These are phyloP conservation scores for Phymanthus crucifer DNA, from an alignment of 92 coral and sea anemone genomes.

Conservation along the genomic window DNA sequence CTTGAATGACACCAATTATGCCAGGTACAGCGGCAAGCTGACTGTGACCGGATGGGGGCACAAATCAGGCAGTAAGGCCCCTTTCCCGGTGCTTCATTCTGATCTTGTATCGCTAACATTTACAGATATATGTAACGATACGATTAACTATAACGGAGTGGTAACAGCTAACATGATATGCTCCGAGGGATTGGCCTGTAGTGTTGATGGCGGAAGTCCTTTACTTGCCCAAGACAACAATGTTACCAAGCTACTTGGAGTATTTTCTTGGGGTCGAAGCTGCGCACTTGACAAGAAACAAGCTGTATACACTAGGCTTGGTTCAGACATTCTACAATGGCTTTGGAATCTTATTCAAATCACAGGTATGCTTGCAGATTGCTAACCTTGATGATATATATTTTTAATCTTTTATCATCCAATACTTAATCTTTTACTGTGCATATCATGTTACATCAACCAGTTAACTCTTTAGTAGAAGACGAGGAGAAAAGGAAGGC, in stretches of 20 bases:
- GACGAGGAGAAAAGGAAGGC: too few species aligned
- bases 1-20: constrained; percentile 1
- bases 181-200: constrained; percentile 60
- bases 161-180: constrained; percentile 45
- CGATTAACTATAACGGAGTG: constrained; percentile 32
- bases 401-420: too few species aligned
- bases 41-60: constrained; percentile 80
- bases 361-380: constrained; percentile 57
- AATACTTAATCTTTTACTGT: neutral
- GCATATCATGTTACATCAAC: too few species aligned
- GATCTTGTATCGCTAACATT: constrained; percentile 41
- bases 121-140: constrained; percentile 42
- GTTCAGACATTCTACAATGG: constrained; percentile 49
- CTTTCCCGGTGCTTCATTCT: constrained; percentile 49
- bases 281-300: constrained; percentile 52
- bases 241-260: constrained; percentile 57
- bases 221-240: constrained; percentile 41
- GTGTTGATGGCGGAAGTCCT: constrained; percentile 81
- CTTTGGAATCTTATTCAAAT: constrained; percentile 41
- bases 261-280: constrained; percentile 72
- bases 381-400: neutral
- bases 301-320: constrained; percentile 60
- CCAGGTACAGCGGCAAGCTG: constrained; percentile 10
- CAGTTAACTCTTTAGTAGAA: too few species aligned
- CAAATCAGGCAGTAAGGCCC: constrained; percentile 45